Conservation (phyloP, 2,797 vertebrate species). For the Naso thynnoides region DNA sequence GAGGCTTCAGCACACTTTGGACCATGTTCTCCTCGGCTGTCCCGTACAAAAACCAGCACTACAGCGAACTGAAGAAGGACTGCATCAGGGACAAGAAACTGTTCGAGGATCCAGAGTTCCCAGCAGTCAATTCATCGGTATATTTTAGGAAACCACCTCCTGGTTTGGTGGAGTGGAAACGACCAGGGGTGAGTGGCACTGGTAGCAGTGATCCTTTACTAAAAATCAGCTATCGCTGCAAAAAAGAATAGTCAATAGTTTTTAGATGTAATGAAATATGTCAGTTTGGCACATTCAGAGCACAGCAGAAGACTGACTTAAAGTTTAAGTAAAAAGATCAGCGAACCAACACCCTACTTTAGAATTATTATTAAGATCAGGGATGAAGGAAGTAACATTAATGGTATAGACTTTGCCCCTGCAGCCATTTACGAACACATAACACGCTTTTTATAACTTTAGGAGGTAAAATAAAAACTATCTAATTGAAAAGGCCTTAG, state of each 20-base stretch:
- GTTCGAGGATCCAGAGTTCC: slow-evolving; percentile 93
- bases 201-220: not conserved
- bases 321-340: slow-evolving; percentile 1
- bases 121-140: slow-evolving; percentile 87
- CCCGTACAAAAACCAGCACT: slow-evolving; percentile 89
- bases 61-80: slow-evolving; percentile 85
- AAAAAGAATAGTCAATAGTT: not conserved
- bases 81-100: slow-evolving; percentile 85
- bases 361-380: not conserved
- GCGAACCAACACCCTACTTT: not conserved
- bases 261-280: not conserved
- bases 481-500: not conserved
- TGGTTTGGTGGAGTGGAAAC: slow-evolving; percentile 90
- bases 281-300: not conserved
- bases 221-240: not conserved
- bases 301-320: not conserved
- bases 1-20: slow-evolving; percentile 42
- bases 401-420: too few relatives aligned
- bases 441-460: too few relatives aligned
- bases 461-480: not conserved
- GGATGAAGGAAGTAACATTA: not conserved
- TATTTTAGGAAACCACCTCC: slow-evolving; percentile 84
- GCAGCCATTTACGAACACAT: not conserved
- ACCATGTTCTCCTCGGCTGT: slow-evolving; percentile 85
- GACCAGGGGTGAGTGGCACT: slow-evolving; percentile 83